Base-by-base conservation (phyloP, 1,140 invertebrate genomes). In the Diabrotica undecimpunctata region DNA sequence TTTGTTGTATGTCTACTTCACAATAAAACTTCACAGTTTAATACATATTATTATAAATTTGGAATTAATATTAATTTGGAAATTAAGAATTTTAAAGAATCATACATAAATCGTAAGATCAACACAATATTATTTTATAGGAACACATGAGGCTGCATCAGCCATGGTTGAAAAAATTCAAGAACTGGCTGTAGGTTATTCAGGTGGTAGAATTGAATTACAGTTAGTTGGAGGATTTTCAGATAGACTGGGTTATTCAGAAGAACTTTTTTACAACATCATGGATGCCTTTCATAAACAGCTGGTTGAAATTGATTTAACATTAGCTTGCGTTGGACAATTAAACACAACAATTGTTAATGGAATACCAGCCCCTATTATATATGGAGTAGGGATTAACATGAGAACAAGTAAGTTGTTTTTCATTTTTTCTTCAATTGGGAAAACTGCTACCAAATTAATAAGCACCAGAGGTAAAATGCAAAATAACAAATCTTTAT, bases 381-480 rank as follows among this genome's bases (percentile, higher is more conserved):
- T 97, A 59, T 96, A 93, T 75, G 95, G 95, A 14, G 86, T 96
- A 64, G 95, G 92, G 46, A 86, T 97, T 2, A 93, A 96, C 79
- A 86, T 96, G 7, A 93, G 95, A 78, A 95, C 92, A 14, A 95
- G 68, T 70, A 53, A 41, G 56, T 35, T n/a, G 12, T 25, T 25
- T 25, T 25, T n/a, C n/a, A n/a, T n/a, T n/a, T n/a, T n/a, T n/a
- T n/a, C n/a, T n/a, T n/a, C n/a, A n/a, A n/a, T n/a, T n/a, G n/a
- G n/a, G n/a, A n/a, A n/a, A n/a, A n/a, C n/a, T n/a, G n/a, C 11
- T 50, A 50, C 41, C 41, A 50, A 50, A 50, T 50, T 7, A 50
- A 50, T 63, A 61, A 8, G n/a, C n/a, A n/a, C n/a, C n/a, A n/a
- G n/a, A n/a, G n/a, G n/a, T n/a, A n/a, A n/a, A n/a, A n/a, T n/a